A percentile compares a stretch with the other conserved stretches of the same genome.
Conservation (phyloP, 2,113 vertebrate genomes). For the Platanista minor region DNA sequence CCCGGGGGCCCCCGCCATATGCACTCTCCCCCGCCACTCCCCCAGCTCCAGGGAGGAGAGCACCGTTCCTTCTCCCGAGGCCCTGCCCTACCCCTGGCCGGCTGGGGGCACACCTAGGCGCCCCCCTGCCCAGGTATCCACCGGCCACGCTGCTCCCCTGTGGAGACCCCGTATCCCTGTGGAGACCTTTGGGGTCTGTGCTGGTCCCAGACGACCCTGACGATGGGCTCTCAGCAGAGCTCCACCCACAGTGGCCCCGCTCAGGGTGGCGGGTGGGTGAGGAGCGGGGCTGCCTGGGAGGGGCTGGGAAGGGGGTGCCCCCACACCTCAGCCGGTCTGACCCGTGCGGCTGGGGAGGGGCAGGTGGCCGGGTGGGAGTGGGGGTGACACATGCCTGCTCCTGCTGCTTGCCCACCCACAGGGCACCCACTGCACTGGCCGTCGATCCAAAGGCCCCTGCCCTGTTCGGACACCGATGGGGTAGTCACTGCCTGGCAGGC, state of each 20-base stretch:
- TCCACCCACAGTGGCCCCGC: too few relatives aligned
- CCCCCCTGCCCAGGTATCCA: not conserved
- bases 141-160: not conserved
- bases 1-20: not conserved
- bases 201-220: not conserved
- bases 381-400: rapidly evolving
- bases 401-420: not conserved
- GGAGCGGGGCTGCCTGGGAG: not conserved
- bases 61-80: not conserved
- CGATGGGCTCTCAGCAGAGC: not conserved
- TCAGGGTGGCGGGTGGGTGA: not conserved
- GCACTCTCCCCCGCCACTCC: too few relatives aligned
- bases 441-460: rapidly evolving
- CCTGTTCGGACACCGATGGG: rapidly evolving
- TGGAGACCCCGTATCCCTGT: not conserved
- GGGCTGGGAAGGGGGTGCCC: rapidly evolving
- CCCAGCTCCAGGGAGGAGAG: not conserved
- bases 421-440: not conserved
- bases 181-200: not conserved
- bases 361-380: not conserved
- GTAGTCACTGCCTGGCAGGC: not conserved
- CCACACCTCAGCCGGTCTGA: not conserved
- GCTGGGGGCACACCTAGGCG: not conserved
- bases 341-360: not conserved
- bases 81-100: rapidly evolving